A percentile compares a stretch with the other conserved stretches of the same genome.
Evolutionary conservation across 2,888 invertebrate genomes (phyloP).

Genomic region (Helobdella robusta): DNA sequence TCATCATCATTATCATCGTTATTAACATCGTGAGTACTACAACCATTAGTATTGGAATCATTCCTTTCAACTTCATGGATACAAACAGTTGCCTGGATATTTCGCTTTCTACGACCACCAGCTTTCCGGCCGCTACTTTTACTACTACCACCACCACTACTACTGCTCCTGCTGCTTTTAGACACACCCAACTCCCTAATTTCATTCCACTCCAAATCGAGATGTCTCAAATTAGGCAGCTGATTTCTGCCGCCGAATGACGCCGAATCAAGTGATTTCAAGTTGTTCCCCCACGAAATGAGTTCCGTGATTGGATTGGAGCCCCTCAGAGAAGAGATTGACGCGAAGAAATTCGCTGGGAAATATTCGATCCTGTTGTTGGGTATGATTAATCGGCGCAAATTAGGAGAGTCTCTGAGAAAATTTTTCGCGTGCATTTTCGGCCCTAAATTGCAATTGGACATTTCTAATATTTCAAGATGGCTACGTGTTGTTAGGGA

Average conservation of each 20-base stretch:
- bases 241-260: constrained; percentile 6
- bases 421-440: neutral
- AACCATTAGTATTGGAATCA: no score
- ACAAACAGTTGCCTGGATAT: no score
- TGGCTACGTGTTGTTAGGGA: no score
- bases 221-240: neutral
- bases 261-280: neutral
- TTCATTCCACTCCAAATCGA: no score
- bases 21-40: no score
- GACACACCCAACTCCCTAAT: no score
- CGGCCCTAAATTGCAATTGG: neutral
- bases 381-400: constrained; percentile 5
- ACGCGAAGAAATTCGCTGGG: constrained; percentile 6
- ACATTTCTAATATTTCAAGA: constrained; percentile 6
- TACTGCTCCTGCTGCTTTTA: no score
- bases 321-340: neutral
- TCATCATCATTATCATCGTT: neutral
- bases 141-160: no score
- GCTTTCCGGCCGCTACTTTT: no score
- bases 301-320: no score
- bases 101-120: no score
- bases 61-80: no score
- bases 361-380: constrained; percentile 11
- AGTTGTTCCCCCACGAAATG: neutral
- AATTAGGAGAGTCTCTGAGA: neutral